Percentiles rank a stretch among this genome's conserved stretches.
Evolutionary conservation across 2,113 vertebrate species (phyloP).

Genomic region (Daphoenositta chrysoptera): DNA sequence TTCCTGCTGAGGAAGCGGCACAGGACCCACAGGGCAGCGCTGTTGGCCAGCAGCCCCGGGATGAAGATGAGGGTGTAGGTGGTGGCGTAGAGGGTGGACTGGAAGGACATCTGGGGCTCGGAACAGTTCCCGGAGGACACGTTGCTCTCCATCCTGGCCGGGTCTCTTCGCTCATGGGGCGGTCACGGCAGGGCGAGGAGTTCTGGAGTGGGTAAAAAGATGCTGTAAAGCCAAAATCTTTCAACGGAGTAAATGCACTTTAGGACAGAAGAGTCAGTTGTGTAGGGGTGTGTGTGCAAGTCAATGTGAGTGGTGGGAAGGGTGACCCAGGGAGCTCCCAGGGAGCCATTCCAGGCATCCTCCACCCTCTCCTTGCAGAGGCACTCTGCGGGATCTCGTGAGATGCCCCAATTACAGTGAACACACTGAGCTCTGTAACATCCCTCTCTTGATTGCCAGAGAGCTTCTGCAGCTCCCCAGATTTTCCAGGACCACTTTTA

Average conservation of each 20-base stretch:
- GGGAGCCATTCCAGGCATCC: rapidly evolving
- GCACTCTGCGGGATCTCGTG: not conserved
- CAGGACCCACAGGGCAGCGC: constrained; percentile 81
- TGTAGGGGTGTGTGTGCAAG: not conserved
- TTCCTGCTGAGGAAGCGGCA: constrained; percentile 81
- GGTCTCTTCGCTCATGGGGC: not conserved
- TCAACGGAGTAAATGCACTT: rapidly evolving
- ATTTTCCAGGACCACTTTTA: not conserved
- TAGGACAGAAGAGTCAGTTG: not conserved
- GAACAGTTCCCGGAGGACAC: constrained; percentile 38
- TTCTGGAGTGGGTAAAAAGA: constrained; percentile 23
- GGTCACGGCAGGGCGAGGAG: not conserved
- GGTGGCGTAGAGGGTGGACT: constrained; percentile 75
- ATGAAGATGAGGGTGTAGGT: constrained; percentile 86
- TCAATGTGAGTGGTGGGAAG: not conserved
- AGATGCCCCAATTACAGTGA: not conserved
- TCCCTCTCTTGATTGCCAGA: not conserved
- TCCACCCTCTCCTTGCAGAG: not conserved
- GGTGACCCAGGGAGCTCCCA: rapidly evolving
- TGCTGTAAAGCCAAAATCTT: not conserved
- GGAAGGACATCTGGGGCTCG: constrained; percentile 49
- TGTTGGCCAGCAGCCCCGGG: constrained; percentile 85
- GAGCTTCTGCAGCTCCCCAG: not conserved
- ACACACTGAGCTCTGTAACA: not conserved
- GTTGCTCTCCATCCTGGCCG: constrained; percentile 21